A percentile compares a stretch with the other conserved stretches of the same genome.
Evolutionary conservation across 2,888 invertebrate species (phyloP).

Genomic region (Drosophila neotestacea): DNA sequence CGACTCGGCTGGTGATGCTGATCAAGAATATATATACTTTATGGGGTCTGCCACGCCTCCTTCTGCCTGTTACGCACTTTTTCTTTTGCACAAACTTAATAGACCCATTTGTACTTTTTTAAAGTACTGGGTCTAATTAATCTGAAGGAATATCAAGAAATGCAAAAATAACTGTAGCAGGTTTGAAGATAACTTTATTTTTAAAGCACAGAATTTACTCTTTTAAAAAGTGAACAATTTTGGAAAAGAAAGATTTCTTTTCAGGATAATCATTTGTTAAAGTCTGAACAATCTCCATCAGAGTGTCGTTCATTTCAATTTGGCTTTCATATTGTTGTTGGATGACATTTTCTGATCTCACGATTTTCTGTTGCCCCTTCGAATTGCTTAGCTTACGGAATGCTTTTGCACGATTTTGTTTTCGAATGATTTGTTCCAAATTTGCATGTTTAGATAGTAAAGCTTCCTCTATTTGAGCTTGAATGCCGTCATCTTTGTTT

Average conservation of each 20-base stretch:
- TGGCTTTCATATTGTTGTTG: slow-evolving; percentile 53
- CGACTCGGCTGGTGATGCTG: no score
- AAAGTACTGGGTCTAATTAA: no score
- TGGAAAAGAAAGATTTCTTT: slow-evolving; percentile 55
- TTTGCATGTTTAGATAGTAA: slow-evolving; percentile 82
- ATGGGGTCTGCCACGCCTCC: no score
- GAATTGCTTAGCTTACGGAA: slow-evolving; percentile 51
- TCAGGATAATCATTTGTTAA: slow-evolving; percentile 58
- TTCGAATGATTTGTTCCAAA: slow-evolving; percentile 65
- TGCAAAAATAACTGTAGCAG: not conserved
- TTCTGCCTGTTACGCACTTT: no score
- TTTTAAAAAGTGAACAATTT: slow-evolving; percentile 57
- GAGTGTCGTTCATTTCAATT: slow-evolving; percentile 53
- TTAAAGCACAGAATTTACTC: slow-evolving; percentile 34
- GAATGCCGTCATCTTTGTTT: slow-evolving; percentile 73
- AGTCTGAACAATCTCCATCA: slow-evolving; percentile 60
- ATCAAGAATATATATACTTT: no score
- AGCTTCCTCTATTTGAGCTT: slow-evolving; percentile 84
- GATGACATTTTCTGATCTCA: slow-evolving; percentile 48
- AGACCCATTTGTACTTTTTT: no score
- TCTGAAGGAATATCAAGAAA: no score
- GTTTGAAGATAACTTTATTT: not conserved
- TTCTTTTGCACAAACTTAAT: no score
- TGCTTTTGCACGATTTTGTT: slow-evolving; percentile 66
- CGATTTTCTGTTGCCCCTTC: slow-evolving; percentile 49